phyloP scores from a whole-genome alignment of 2,113 vertebrate species.

The Tychaedon coryphoeus region DNA sequence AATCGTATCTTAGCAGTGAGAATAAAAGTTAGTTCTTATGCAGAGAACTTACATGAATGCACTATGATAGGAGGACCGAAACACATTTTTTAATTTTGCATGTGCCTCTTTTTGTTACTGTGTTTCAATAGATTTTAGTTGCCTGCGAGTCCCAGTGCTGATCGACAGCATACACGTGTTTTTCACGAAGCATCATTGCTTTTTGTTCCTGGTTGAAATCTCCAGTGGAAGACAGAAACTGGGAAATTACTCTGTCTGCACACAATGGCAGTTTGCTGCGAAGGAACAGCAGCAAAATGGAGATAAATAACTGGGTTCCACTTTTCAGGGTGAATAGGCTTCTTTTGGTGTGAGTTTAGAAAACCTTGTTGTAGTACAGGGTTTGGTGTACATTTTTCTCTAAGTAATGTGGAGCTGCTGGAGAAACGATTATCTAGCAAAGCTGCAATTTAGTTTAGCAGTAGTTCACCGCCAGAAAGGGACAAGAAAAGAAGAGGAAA shows the following conservation, averaged over 20 bases:
- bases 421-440: not conserved
- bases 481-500: not conserved
- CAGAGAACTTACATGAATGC: not conserved
- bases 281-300: not conserved
- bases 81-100: not conserved
- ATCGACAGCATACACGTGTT: not conserved
- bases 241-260: not conserved
- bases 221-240: not conserved
- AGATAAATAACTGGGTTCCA: not conserved
- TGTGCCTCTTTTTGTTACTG: not conserved
- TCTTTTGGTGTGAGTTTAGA: not conserved
- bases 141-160: not conserved
- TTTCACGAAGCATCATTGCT: not conserved
- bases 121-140: not conserved
- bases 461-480: not conserved
- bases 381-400: not conserved
- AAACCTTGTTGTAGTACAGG: not conserved
- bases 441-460: not conserved
- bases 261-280: fast-evolving
- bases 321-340: not conserved
- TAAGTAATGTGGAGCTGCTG: not conserved
- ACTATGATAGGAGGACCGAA: not conserved
- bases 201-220: not conserved
- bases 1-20: not conserved
- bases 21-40: not conserved